phyloP scores from a whole-genome alignment of 2,797 vertebrate genomes.

The Cuniculus paca region DNA sequence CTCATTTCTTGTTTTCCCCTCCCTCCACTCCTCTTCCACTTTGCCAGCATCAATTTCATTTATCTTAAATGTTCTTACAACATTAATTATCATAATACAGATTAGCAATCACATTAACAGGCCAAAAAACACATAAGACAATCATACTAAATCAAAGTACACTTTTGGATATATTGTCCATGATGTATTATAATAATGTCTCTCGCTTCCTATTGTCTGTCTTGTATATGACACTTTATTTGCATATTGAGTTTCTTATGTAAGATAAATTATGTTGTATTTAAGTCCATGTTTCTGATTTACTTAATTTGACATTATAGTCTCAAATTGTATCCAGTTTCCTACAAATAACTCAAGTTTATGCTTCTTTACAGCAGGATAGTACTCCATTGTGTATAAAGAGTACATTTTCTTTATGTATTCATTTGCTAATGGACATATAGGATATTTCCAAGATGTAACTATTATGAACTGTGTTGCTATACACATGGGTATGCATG shows the following conservation, averaged over 20 bases:
- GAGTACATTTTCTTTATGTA: too few species aligned
- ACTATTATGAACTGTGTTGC: neutral
- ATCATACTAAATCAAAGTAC: neutral
- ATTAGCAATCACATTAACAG: neutral
- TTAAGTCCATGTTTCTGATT: neutral
- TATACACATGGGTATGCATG: neutral
- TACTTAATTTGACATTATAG: neutral
- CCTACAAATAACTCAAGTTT: neutral
- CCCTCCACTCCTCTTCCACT: neutral
- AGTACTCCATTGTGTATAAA: neutral
- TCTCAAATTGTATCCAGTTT: neutral
- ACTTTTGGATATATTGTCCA: neutral
- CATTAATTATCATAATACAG: neutral
- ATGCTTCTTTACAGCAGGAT: neutral
- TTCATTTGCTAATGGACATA: neutral
- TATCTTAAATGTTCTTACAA: neutral
- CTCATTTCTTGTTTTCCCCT: neutral
- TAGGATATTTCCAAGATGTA: neutral
- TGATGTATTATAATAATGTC: neutral
- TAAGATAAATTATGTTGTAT: neutral
- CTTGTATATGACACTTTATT: neutral
- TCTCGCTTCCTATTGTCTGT: neutral
- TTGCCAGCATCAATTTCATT: neutral
- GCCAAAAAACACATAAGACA: neutral
- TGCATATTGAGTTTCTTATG: neutral